These are phyloP conservation scores for Etheostoma nigrum DNA, from an alignment of 2,797 vertebrate species.

Conservation along the genomic window DNA sequence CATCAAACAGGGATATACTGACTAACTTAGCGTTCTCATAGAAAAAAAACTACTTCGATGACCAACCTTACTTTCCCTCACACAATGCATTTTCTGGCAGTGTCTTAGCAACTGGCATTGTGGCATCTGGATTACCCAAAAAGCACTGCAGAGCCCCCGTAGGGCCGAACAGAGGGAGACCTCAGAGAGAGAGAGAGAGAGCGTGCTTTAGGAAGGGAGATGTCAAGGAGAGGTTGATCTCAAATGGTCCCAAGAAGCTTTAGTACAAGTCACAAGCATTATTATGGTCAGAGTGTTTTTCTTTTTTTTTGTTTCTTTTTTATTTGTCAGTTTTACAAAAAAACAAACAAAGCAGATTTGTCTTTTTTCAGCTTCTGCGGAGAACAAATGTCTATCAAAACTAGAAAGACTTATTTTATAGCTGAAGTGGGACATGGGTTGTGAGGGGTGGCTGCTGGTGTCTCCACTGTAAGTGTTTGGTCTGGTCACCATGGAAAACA, in stretches of 20 bases:
- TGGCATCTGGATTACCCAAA: slow-evolving; percentile 79
- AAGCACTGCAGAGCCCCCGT: slow-evolving; percentile 63
- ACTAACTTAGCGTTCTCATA: background rate
- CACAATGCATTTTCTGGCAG: slow-evolving; percentile 69
- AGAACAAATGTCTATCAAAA: background rate
- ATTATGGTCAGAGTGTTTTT: background rate
- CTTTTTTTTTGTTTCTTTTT: background rate
- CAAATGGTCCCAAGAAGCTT: slow-evolving; percentile 46
- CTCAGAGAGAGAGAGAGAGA: slow-evolving; percentile 32
- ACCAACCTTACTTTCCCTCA: slow-evolving; percentile 34
- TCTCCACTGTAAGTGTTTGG: slow-evolving; percentile 50
- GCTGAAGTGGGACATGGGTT: slow-evolving; percentile 11
- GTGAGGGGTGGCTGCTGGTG: slow-evolving; percentile 11
- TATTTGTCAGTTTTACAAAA: slow-evolving; percentile 8
- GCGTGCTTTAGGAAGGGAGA: slow-evolving; percentile 46
- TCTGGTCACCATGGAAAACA: slow-evolving; percentile 69
- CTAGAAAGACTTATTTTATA: background rate
- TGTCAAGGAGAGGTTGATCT: slow-evolving; percentile 51
- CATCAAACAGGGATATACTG: no score
- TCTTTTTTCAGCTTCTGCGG: background rate
- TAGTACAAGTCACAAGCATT: slow-evolving; percentile 18
- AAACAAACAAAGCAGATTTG: background rate
- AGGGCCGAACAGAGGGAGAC: slow-evolving; percentile 51
- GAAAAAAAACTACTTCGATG: slow-evolving; percentile 16
- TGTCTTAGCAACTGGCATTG: slow-evolving; percentile 82